Conservation (phyloP, 2,888 invertebrate genomes). For the Acleris emargana region DNA sequence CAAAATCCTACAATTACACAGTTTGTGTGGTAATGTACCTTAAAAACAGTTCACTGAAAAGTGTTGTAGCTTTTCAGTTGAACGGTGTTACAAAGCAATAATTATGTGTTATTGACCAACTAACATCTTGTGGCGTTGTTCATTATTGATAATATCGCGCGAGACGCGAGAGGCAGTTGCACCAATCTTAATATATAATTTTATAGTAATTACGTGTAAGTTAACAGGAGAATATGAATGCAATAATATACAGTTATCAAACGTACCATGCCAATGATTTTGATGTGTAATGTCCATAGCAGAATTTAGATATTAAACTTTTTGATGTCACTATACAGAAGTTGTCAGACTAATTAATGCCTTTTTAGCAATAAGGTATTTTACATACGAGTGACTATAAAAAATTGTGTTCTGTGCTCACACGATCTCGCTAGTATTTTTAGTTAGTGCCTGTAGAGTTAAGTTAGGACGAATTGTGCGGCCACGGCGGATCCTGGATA, state of each 20-base stretch:
- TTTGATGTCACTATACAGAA: constrained; percentile 70
- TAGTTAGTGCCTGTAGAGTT: constrained; percentile 79
- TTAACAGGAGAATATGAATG: constrained; percentile 21
- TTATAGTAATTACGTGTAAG: constrained; percentile 12
- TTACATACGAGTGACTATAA: constrained; percentile 57
- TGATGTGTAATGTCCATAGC: constrained; percentile 51
- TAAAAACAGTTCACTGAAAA: not conserved
- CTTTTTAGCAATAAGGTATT: constrained; percentile 75
- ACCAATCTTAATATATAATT: constrained; percentile 10
- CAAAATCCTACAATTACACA: not conserved
- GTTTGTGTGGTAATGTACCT: not conserved
- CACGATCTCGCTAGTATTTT: constrained; percentile 82
- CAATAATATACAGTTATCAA: constrained; percentile 41
- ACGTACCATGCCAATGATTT: constrained; percentile 52
- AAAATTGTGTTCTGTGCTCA: constrained; percentile 81
- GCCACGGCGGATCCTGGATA: constrained; percentile 53
- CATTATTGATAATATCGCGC: constrained; percentile 7
- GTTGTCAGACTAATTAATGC: constrained; percentile 64
- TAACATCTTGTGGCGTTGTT: constrained; percentile 14
- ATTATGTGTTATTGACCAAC: constrained; percentile 15
- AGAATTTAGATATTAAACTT: constrained; percentile 57
- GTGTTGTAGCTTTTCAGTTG: not conserved
- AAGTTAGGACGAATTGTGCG: constrained; percentile 74
- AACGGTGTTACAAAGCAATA: constrained; percentile 24
- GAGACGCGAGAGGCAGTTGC: constrained; percentile 1